Base-by-base conservation (phyloP, 2,888 invertebrate species). In the Chymomyza amoena region DNA sequence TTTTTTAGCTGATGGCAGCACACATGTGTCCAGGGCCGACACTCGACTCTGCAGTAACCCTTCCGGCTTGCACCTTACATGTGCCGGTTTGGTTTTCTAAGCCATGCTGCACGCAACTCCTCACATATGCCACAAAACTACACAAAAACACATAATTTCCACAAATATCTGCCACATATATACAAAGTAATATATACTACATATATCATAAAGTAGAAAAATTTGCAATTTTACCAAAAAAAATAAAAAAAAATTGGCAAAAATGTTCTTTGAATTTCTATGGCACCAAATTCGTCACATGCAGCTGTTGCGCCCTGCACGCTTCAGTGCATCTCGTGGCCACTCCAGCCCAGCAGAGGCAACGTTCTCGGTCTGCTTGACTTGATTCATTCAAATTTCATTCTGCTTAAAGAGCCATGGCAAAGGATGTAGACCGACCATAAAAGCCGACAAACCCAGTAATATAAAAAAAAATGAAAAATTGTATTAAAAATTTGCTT, bases 231-330 rank as follows among this genome's bases (percentile, higher is more conserved):
- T 57, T 25, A 18, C 4, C 25, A 9, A 20, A 25, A 57, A 57
- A 57, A 57, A 56, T 56, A 16, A 2, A 39, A 1, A 13, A 13
- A 45, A 45, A 45, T 3, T 45, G 39, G 39, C 13, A 45, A 45
- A 45, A 45, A 45, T 45, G 4, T 10, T 45, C 39, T 45, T 68
- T 78, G 64, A 72, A 69, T 75, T 77, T 75, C 68, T 69, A 75
- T 76, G 73, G 66, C 78, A 70, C 54, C 82, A 45, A 76, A 36
- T 67, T 79, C 64, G 78, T 72, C 73, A 69, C 67, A 61, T 76
- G 79, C 82, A 82, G 85, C 81, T 82, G 85, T 79, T 70, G 75
- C 69, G 73, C 39, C n/a, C n/a, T 66, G 18, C 65, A 73, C 70
- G 71, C 69, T 76, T 73, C 69, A 71, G 60, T 78, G 77, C 78